Evolutionary conservation across 2,888 invertebrate genomes (phyloP).

Genomic region (Polyploca ridens): DNA sequence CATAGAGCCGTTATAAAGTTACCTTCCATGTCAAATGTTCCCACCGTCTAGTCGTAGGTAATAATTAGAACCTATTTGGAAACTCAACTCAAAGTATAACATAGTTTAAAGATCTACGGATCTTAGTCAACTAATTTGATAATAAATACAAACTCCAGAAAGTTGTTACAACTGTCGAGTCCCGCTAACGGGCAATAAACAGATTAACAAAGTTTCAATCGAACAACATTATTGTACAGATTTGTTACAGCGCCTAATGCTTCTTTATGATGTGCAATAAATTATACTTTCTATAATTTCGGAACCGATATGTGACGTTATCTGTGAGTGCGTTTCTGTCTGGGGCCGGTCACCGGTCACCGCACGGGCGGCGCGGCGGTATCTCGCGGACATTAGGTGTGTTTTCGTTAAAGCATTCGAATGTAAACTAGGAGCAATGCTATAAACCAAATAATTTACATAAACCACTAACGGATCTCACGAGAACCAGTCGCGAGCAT

Average conservation of each 20-base stretch:
- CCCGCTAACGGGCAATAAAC: constrained; percentile 14
- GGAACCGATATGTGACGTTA: constrained; percentile 57
- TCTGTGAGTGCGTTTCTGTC: constrained; percentile 42
- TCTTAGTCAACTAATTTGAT: neutral
- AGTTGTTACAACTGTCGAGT: constrained; percentile 11
- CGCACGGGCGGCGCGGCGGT: constrained; percentile 21
- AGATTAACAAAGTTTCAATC: constrained; percentile 30
- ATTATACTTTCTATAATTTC: constrained; percentile 72
- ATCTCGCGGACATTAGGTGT: constrained; percentile 39
- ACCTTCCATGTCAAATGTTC: neutral
- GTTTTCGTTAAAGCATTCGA: constrained; percentile 64
- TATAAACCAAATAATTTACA: constrained; percentile 80
- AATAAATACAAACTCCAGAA: neutral
- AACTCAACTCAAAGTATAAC: neutral
- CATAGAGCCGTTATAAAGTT: constrained; percentile 50
- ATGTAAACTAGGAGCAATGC: constrained; percentile 76
- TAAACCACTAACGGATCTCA: constrained; percentile 83
- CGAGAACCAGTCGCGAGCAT: constrained; percentile 75
- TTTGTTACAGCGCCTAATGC: constrained; percentile 49
- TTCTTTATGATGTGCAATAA: constrained; percentile 60
- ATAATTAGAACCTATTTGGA: neutral
- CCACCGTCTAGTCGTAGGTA: neutral
- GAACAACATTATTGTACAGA: constrained; percentile 30
- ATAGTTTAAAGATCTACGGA: neutral
- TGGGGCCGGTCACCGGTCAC: neutral